phyloP scores from a whole-genome alignment of 2,113 vertebrate genomes.

The Sturnira hondurensis region DNA sequence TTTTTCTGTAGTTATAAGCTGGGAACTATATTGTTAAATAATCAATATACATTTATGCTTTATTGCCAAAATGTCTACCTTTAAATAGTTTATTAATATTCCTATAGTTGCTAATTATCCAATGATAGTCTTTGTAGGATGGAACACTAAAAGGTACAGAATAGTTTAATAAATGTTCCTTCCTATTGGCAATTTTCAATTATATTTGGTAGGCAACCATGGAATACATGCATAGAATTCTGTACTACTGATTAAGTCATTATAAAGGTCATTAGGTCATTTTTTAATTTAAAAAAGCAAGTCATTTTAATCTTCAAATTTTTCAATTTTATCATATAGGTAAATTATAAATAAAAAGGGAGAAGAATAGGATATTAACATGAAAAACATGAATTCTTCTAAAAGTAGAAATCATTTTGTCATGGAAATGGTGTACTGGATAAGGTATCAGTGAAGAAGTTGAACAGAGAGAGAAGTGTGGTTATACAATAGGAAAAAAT shows the following conservation, averaged over 20 bases:
- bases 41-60: not conserved
- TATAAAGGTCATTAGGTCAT: not conserved
- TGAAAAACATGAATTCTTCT: not conserved
- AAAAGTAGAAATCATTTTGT: not conserved
- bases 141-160: not conserved
- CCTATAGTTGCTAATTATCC: not conserved
- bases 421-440: not conserved
- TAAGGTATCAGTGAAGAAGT: not conserved
- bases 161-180: not conserved
- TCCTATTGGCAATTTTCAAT: not conserved
- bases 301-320: not conserved
- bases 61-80: not conserved
- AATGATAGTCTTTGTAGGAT: not conserved
- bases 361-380: not conserved
- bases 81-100: not conserved
- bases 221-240: not conserved
- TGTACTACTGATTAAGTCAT: not conserved
- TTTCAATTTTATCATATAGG: not conserved
- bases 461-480: not conserved
- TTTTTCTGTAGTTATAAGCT: not conserved
- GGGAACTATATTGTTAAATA: not conserved
- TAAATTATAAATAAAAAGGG: not conserved
- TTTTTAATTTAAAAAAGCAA: not conserved
- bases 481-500: not conserved
- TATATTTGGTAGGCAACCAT: not conserved